Conservation (phyloP, 2,888 invertebrate genomes). For the Drosophila anomalipes region DNA sequence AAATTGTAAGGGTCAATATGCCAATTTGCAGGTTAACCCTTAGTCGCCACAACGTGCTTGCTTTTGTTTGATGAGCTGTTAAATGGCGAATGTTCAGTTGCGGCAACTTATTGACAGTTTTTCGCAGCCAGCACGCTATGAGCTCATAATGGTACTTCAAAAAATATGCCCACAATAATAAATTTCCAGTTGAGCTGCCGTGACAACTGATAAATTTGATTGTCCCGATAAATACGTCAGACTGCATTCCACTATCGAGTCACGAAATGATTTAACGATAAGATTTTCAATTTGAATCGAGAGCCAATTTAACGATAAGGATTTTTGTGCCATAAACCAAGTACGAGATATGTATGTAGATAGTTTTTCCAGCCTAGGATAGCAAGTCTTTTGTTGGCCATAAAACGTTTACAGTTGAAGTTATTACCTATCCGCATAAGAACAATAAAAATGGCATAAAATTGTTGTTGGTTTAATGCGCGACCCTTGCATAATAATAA, state of each 20-base stretch:
- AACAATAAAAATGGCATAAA: constrained; percentile 64
- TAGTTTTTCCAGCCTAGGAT: constrained; percentile 24
- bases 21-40: background rate
- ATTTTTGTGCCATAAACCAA: constrained; percentile 12
- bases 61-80: constrained; percentile 66
- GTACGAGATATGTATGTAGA: constrained; percentile 6
- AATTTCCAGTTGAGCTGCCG: constrained; percentile 55
- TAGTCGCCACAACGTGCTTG: background rate
- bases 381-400: constrained; percentile 14
- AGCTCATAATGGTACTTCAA: constrained; percentile 58
- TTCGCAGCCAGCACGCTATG: constrained; percentile 49
- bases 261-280: constrained; percentile 60
- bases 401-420: constrained; percentile 44
- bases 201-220: constrained; percentile 54
- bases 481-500: constrained; percentile 67
- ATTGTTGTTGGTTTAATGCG: constrained; percentile 61
- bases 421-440: constrained; percentile 44
- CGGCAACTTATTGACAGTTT: constrained; percentile 52
- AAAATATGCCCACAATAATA: constrained; percentile 62
- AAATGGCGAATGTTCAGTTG: constrained; percentile 47
- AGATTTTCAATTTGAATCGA: constrained; percentile 69
- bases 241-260: constrained; percentile 20
- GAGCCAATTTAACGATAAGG: constrained; percentile 35
- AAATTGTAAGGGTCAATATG: background rate
- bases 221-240: constrained; percentile 36